phyloP scores from a whole-genome alignment of 2,888 invertebrate species.

The Opisthograptis luteolata region DNA sequence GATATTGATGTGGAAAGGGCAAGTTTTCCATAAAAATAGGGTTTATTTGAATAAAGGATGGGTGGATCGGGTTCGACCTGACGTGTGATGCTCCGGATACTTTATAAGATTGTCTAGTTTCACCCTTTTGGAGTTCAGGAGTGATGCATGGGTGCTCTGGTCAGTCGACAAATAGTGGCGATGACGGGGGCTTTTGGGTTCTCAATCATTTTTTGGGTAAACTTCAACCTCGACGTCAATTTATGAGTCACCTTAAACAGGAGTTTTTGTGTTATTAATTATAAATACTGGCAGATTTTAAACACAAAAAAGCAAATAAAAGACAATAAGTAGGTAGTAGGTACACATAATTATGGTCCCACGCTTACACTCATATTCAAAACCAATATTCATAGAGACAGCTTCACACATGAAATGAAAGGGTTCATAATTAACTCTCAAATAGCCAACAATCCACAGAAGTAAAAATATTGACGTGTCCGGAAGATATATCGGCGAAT shows the following conservation, averaged over 20 bases:
- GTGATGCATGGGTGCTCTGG: slow-evolving; percentile 61
- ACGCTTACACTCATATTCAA: too few relatives aligned
- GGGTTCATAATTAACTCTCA: slow-evolving; percentile 60
- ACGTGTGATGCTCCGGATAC: slow-evolving; percentile 67
- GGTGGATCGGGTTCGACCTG: slow-evolving; percentile 67
- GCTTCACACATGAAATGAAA: slow-evolving; percentile 8
- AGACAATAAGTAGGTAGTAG: too few relatives aligned
- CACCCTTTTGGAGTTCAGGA: slow-evolving; percentile 44
- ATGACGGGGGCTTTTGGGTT: slow-evolving; percentile 41
- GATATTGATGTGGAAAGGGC: slow-evolving; percentile 84
- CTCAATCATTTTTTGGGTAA: slow-evolving; percentile 36
- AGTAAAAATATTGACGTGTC: slow-evolving; percentile 72
- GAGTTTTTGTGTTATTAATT: too few relatives aligned
- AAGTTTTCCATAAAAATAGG: slow-evolving; percentile 84
- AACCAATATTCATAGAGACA: slow-evolving; percentile 2
- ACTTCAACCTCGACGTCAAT: slow-evolving; percentile 21
- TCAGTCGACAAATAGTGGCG: slow-evolving; percentile 45
- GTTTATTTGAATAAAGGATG: slow-evolving; percentile 85
- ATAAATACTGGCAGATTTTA: too few relatives aligned
- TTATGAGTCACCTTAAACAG: slow-evolving; percentile 1
- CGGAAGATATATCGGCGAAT: slow-evolving; percentile 74
- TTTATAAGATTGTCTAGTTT: slow-evolving; percentile 74
- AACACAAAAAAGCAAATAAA: too few relatives aligned
- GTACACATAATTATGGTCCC: too few relatives aligned
- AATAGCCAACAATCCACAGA: slow-evolving; percentile 65